Base-by-base conservation (phyloP, 2,888 invertebrate species). In the Panopea generosa region DNA sequence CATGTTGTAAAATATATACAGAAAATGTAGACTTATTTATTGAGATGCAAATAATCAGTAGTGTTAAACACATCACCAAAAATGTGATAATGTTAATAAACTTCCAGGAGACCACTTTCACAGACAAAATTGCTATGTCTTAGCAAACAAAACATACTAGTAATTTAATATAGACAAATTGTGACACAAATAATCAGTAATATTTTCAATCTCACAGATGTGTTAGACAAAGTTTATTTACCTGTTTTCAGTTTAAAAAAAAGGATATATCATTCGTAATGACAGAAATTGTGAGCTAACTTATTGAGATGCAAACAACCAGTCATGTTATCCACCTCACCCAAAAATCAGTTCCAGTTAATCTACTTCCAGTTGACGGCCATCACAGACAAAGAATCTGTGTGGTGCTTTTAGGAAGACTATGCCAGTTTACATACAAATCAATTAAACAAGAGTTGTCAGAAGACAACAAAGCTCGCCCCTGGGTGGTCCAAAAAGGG, bases 361-460 rank as follows among this genome's bases (percentile, higher is more conserved):
- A 26, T 53, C n/a, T 53, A 53, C 53, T 53, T 53, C 53, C 27
- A 27, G 26, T 14, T 27, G 53, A 53, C 53, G 27, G 53, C 53
- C 53, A 53, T 3, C n/a, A 29, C 24, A 62, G 33, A n/a, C 47
- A 70, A 38, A 16, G n/a, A 11, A 27, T 38, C 24, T 45, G 50
- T 57, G 61, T 61, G 77, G 69, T 69, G 73, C 66, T 73, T 77
- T 77, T 77, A 56, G 72, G 72, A 72, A 77, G 77, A 11, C n/a
- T n/a, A n/a, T n/a, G n/a, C n/a, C n/a, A n/a, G n/a, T n/a, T n/a
- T n/a, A n/a, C n/a, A n/a, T n/a, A n/a, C n/a, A n/a, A n/a, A n/a
- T n/a, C n/a, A n/a, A n/a, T n/a, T n/a, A n/a, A n/a, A n/a, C n/a
- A n/a, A n/a, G n/a, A n/a, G n/a, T n/a, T n/a, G n/a, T n/a, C n/a